Conservation (phyloP, 2,797 vertebrate species). For the Saxicola maurus region DNA sequence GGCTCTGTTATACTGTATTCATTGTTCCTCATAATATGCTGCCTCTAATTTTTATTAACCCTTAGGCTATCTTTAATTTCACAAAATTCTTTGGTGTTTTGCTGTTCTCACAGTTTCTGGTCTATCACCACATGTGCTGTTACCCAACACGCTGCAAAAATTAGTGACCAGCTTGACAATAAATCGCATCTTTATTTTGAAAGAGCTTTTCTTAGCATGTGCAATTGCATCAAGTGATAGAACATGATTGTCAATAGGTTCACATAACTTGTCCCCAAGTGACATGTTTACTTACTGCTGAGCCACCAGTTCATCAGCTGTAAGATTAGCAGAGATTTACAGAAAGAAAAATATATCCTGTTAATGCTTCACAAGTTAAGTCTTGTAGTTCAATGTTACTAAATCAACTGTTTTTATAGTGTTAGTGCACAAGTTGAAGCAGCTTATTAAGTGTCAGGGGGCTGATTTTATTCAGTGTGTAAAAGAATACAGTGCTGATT, state of each 20-base stretch:
- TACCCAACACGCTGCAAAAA: background rate
- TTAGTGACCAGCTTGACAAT: background rate
- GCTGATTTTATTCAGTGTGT: background rate
- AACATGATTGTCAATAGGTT: background rate
- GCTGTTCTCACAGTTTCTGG: background rate
- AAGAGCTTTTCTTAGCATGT: background rate
- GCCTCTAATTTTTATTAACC: background rate
- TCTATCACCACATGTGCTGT: background rate
- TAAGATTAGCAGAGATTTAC: conserved; percentile 3
- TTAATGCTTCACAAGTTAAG: background rate
- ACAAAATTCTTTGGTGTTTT: background rate
- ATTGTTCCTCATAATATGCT: background rate
- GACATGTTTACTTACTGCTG: background rate
- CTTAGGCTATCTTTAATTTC: background rate
- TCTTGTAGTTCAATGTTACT: background rate
- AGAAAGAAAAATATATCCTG: background rate
- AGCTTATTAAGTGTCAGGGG: background rate
- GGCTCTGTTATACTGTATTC: background rate
- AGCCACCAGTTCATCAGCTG: background rate
- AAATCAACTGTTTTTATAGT: background rate
- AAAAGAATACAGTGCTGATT: background rate
- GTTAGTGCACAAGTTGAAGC: background rate
- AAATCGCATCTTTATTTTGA: background rate
- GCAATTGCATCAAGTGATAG: background rate
- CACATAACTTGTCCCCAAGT: background rate